phyloP scores from a whole-genome alignment of 1,140 invertebrate genomes.

The Coboldia fuscipes region DNA sequence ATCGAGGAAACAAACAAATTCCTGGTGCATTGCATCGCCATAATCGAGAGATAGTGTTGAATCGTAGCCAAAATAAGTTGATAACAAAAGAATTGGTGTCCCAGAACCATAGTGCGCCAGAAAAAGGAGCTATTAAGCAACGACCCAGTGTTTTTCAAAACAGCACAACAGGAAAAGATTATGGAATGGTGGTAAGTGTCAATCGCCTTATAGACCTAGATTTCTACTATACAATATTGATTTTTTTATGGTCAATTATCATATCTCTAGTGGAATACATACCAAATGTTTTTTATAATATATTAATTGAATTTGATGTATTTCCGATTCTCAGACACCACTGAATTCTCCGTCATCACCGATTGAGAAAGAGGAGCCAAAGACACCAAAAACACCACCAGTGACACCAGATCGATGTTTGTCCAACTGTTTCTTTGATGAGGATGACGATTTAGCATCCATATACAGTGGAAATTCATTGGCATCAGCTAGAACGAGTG shows the following conservation, averaged over 20 bases:
- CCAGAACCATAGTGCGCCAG: too few relatives aligned
- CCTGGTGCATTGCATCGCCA: too few relatives aligned
- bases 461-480: constrained; percentile 52
- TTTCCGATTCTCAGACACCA: constrained; percentile 13
- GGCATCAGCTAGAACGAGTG: constrained; percentile 30
- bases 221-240: background rate
- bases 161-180: too few relatives aligned
- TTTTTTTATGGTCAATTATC: background rate
- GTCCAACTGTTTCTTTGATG: constrained; percentile 29
- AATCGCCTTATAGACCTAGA: too few relatives aligned
- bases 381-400: constrained; percentile 30
- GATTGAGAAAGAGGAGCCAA: too few relatives aligned
- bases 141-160: too few relatives aligned
- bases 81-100: too few relatives aligned
- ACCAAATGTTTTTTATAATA: background rate
- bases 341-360: constrained; percentile 11
- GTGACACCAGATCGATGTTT: constrained; percentile 30
- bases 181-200: too few relatives aligned
- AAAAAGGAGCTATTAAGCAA: too few relatives aligned
- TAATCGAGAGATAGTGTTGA: too few relatives aligned
- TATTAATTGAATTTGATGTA: background rate
- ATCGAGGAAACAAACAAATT: too few relatives aligned
- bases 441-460: constrained; percentile 53
- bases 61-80: too few relatives aligned
- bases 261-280: background rate